A percentile compares a stretch with the other conserved stretches of the same genome.
These are phyloP conservation scores for Abramis brama DNA, from an alignment of 2,113 vertebrate species.

Conservation along the genomic window DNA sequence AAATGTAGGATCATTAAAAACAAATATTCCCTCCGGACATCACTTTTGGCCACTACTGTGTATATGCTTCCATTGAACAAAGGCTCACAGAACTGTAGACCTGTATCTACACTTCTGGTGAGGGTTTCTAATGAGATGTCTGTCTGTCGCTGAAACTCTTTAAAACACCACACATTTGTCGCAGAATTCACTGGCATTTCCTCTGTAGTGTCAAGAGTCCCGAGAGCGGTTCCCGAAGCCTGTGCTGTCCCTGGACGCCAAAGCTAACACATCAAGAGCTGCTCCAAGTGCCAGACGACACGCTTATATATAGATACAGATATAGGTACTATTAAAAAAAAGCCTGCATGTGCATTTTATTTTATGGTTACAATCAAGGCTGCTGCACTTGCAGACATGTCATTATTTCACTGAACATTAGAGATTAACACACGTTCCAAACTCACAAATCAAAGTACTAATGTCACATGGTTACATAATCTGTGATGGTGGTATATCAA, in stretches of 20 bases:
- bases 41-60: too few relatives aligned
- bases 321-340: background rate
- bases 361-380: slow-evolving; percentile 10
- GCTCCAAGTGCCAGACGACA: background rate
- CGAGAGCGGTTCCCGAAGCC: background rate
- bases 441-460: background rate
- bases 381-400: background rate
- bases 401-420: background rate
- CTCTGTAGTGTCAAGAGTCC: slow-evolving; percentile 66
- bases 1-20: too few relatives aligned
- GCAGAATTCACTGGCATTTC: slow-evolving; percentile 70
- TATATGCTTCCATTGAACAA: background rate
- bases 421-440: background rate
- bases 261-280: background rate
- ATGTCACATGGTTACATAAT: slow-evolving; percentile 10
- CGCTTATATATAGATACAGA: slow-evolving; percentile 13
- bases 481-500: background rate
- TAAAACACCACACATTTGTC: slow-evolving; percentile 2
- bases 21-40: too few relatives aligned
- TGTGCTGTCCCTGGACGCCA: background rate
- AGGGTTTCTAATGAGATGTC: slow-evolving; percentile 35
- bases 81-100: background rate
- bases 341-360: slow-evolving; percentile 20
- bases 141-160: slow-evolving; percentile 23
- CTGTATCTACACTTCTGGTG: slow-evolving; percentile 7